Percentiles rank a stretch among this genome's conserved stretches.
These are phyloP conservation scores for Seira sanloemensis DNA, from an alignment of 2,888 invertebrate species.

Conservation along the genomic window DNA sequence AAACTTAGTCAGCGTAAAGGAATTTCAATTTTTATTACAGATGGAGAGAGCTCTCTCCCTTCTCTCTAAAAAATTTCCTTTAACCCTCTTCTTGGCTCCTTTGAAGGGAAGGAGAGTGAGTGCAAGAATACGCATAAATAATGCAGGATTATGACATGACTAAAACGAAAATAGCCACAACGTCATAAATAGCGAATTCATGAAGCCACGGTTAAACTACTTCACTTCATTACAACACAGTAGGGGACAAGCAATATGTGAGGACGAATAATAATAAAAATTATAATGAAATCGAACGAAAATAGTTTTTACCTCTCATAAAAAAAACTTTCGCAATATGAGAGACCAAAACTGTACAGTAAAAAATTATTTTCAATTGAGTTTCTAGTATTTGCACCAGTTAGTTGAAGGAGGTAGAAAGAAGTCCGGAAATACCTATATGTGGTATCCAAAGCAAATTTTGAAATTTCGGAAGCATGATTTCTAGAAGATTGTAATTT, in stretches of 20 bases:
- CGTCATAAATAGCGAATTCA: slow-evolving; percentile 59
- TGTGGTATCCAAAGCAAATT: not conserved
- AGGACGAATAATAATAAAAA: slow-evolving; percentile 32
- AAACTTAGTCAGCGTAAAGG: not conserved
- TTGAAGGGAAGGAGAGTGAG: not conserved
- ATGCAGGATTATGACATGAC: slow-evolving; percentile 51
- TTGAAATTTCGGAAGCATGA: not conserved
- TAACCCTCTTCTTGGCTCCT: not conserved
- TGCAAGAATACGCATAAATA: slow-evolving; percentile 1
- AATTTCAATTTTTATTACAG: not conserved
- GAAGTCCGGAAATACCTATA: not conserved
- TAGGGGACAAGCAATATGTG: slow-evolving; percentile 26
- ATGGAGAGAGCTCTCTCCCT: too few species aligned
- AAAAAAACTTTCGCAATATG: slow-evolving; percentile 54
- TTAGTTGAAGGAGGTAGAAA: too few species aligned
- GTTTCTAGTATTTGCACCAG: too few species aligned
- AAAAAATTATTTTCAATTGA: not conserved
- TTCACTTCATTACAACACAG: slow-evolving; percentile 60
- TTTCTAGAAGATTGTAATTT: not conserved
- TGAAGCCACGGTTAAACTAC: slow-evolving; percentile 63
- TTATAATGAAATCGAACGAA: slow-evolving; percentile 30
- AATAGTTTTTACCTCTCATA: slow-evolving; percentile 51
- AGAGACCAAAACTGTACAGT: slow-evolving; percentile 13
- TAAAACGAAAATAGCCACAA: slow-evolving; percentile 59
- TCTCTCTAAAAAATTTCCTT: too few species aligned